Evolutionary conservation across 2,113 vertebrate species (phyloP), one percentile per base, ranked within the genome.

Genomic region (Seriola dumerili): DNA sequence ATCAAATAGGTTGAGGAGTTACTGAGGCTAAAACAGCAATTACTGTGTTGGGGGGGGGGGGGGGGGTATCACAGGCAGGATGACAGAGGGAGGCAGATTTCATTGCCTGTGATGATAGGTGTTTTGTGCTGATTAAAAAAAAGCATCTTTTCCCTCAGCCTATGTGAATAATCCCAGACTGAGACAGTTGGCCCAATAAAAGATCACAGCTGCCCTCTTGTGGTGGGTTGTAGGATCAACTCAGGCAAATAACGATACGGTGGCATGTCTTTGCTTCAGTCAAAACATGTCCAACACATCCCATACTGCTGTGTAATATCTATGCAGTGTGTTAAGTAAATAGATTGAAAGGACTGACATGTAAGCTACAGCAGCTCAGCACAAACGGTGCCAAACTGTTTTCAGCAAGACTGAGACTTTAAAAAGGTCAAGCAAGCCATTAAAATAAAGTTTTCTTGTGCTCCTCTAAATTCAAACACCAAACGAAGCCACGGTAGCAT

Each of bases 141-240:
- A 70, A 50, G 40, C 65, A 67, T 78, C 14, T 86, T 88, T 54
- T 66, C 40, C 40, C 61, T 64, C 23, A 75, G 10, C 40, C 40
- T 68, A n/a, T 38, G 81, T 67, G 54, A 89, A 91, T 78, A 84
- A 81, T 6, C 25, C 40, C 65, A 64, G 48, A 63, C 46, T 54
- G 48, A 86, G 72, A 50, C 61, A 62, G 57, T 19, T 3, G 21
- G n/a, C 2, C 36, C 42, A 71, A 78, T 44, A 58, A 77, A 84
- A 88, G 93, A 92, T 40, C 90, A 78, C 85, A 94, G 78, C 82
- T 91, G 94, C 94, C 93, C 94, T 92, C 94, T 91, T 83, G 93
- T 94, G 94, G 93, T 38, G 55, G 16, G 5, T 81, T 52, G 13
- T 29, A 44, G 65, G 8, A 85, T 17, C n/a, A 50, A 19, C 29